Base-by-base conservation (phyloP, 2,113 vertebrate genomes). In the Entosphenus tridentatus region DNA sequence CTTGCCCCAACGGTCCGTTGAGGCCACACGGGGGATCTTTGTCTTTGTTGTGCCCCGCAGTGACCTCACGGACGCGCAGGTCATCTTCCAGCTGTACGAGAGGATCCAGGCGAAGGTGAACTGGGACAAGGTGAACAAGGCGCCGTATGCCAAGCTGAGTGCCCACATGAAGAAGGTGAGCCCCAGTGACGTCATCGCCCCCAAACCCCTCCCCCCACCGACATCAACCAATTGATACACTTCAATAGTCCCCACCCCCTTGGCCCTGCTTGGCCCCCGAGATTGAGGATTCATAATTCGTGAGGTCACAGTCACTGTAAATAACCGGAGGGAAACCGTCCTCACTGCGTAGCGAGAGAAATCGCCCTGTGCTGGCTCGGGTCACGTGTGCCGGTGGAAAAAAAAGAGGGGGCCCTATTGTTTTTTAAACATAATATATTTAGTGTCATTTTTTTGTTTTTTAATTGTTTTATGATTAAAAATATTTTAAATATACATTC, bases 131-230 rank as follows among this genome's bases (percentile, higher is more conserved):
- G 80, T 95, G 59, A 98, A 97, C 81, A 84, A 78, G 70, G 84
- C 86, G 56, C 92, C 92, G 2, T 96, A 88, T 70, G 79, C 91
- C 3, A 57, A 78, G 3, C 80, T 93, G 0, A 87, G 89, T 6
- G 81, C 78, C 69, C 92, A 93, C 56, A 96, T 98, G 92, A 98
- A 87, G 75, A 96, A 89, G 84, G 93, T 85, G 70, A 69, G 71
- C 3, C 1, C n/a, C 6, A 39, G 39, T 39, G 39, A 39, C 39
- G 39, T 39, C 39, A 39, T 39, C 39, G 39, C 39, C 2, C 62
- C 21, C 62, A 21, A 21, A 21, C 3, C 10, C 62, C n/a, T n/a
- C n/a, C 62, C 18, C 62, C 62, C 9, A 16, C 21, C 21, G 9
- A 65, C 62, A n/a, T 65, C 21, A 65, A n/a, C n/a, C n/a, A n/a